Percentiles rank a stretch among this genome's conserved stretches.
Conservation (phyloP, 1,140 invertebrate genomes). For the Pseudomyrmex sp. region DNA sequence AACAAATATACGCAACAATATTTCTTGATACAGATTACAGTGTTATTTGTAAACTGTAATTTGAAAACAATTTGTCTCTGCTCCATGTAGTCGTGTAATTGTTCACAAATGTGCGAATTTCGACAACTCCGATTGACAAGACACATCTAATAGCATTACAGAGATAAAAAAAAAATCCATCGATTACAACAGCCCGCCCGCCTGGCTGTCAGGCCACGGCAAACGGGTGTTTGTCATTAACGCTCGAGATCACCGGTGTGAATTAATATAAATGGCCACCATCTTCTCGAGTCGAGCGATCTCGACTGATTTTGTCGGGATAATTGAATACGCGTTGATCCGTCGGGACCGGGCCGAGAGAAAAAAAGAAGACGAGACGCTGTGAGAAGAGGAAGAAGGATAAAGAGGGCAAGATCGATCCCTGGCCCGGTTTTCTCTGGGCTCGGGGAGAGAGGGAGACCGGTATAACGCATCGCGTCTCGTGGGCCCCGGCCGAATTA, state of each 20-base stretch:
- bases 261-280: constrained; percentile 61
- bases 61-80: neutral
- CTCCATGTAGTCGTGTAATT: neutral
- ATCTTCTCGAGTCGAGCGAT: constrained; percentile 24
- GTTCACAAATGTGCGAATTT: neutral
- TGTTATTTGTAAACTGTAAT: neutral
- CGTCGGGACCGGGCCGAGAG: constrained; percentile 13
- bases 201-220: constrained; percentile 39
- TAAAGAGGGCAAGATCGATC: constrained; percentile 62
- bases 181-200: constrained; percentile 44
- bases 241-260: constrained; percentile 55
- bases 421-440: constrained; percentile 72
- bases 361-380: constrained; percentile 24
- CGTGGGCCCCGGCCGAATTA: constrained; percentile 71
- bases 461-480: constrained; percentile 62
- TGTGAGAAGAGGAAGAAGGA: constrained; percentile 27
- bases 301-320: constrained; percentile 60
- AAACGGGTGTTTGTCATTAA: constrained; percentile 62
- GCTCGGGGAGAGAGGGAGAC: constrained; percentile 55
- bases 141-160: constrained; percentile 35
- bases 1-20: neutral
- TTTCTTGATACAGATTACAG: neutral
- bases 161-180: constrained; percentile 14
- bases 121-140: constrained; percentile 17
- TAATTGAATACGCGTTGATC: constrained; percentile 68